Base-by-base conservation (phyloP, 2,888 invertebrate species). In the Lamproptera curius region DNA sequence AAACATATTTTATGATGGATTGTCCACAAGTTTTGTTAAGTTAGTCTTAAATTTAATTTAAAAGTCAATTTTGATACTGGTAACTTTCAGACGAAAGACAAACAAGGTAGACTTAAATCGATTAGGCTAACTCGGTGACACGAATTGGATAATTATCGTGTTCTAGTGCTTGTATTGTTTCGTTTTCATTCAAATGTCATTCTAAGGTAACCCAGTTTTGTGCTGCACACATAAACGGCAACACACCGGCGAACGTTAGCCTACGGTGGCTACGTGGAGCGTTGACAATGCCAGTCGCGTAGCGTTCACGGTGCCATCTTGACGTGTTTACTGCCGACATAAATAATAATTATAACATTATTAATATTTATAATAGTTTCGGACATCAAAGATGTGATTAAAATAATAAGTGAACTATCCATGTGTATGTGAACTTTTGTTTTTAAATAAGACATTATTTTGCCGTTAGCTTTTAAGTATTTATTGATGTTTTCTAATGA, bases 231-330 rank as follows among this genome's bases (percentile, higher is more conserved):
- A 41, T 43, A 31, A 38, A 41, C 47, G 40, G 45, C 45, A 50
- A 50, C 39, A 45, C 42, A 35, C 46, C 38, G 23, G 23, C 42
- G 31, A 39, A n/a, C n/a, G n/a, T n/a, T n/a, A n/a, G n/a, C n/a
- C n/a, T n/a, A n/a, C 40, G 42, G 39, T 39, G 42, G 41, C 16
- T 20, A 39, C 42, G 35, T 38, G 10, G 37, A 47, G 15, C 33
- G 16, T 8, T 48, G 53, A 51, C 51, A 42, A 43, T 54, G 70
- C 65, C 70, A 76, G 75, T 76, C 76, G 76, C 69, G 61, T 66
- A 64, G 57, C 63, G 70, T 60, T 66, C 75, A 71, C 6, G 34
- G 38, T 10, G 16, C 9, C 16, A 42, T 16, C 20, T 28, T 20
- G 17, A 46, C 42, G 46, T 41, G 13, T n/a, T n/a, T n/a, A n/a